Conservation (phyloP, 2,113 vertebrate genomes). For the Centropus unirufus region DNA sequence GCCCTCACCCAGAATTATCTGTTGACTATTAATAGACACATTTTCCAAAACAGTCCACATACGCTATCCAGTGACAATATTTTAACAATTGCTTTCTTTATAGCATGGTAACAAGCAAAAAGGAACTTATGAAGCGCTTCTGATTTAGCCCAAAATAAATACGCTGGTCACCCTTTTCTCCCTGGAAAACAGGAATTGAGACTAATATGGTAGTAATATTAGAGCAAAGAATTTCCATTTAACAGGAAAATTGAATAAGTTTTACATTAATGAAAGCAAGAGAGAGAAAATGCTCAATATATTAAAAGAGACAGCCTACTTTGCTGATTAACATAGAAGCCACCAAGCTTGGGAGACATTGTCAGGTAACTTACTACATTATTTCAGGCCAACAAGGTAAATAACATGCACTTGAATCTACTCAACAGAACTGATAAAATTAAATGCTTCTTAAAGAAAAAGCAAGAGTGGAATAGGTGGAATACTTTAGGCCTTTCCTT, state of each 20-base stretch:
- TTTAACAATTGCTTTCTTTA: background rate
- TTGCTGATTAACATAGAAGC: background rate
- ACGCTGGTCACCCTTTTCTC: background rate
- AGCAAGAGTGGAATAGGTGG: background rate
- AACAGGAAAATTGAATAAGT: background rate
- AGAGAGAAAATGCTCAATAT: background rate
- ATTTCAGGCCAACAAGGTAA: background rate
- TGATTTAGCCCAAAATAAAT: background rate
- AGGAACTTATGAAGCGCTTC: background rate
- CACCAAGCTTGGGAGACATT: background rate
- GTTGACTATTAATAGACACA: background rate
- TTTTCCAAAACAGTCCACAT: background rate
- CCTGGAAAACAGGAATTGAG: background rate
- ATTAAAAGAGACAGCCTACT: background rate
- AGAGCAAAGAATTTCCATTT: background rate
- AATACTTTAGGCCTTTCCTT: background rate
- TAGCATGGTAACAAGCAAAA: background rate
- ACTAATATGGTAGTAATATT: background rate
- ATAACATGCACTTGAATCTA: background rate
- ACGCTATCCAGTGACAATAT: background rate
- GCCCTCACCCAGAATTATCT: background rate
- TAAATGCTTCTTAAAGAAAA: background rate
- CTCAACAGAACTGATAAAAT: background rate
- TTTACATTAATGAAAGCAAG: background rate
- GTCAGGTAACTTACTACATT: background rate